Evolutionary conservation across 2,888 invertebrate species (phyloP), one percentile per base, ranked within the genome.

Genomic region (Endotricha flammealis): DNA sequence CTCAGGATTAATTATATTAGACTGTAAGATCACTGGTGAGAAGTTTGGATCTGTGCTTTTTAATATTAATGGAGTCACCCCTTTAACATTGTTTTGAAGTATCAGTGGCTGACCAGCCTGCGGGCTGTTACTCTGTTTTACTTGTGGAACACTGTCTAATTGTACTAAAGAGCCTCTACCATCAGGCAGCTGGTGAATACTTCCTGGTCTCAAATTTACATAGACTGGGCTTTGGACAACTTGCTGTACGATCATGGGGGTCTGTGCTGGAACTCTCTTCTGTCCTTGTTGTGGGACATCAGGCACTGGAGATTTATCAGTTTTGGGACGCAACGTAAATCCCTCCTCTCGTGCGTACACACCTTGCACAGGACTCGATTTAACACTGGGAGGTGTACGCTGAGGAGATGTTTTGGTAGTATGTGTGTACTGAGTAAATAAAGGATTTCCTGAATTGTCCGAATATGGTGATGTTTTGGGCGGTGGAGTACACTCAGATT

Each of bases 11-110:
- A 90, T 77, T 38, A 91, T 71, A 71, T 90, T 92, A 2, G 91
- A 88, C 64, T 92, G 92, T 32, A 93, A 73, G 32, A 93, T 86
- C 24, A 93, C 88, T 53, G 91, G 89, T 30, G 86, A 79, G 44
- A 86, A 82, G 48, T 68, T 83, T n/a, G 77, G 49, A 67, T 87
- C 87, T 13, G 74, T 51, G 9, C 64, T 81, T 61, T 86, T 85
- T 23, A 87, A 46, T 36, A 86, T 71, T 17, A 87, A 57, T 5
- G 87, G 86, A 29, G 73, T 67, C 7, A 80, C 64, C 29, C 68
- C 67, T 53, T 83, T 83, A 12, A 67, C 41, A 59, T 66, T 77
- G 43, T 73, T 82, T 36, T 78, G 83, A 46, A 85, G 64, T 11
- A 87, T 40, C 14, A 86, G 42, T 17, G 78, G 81, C 41, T 76